These are phyloP conservation scores for Turdus rufiventris DNA, from an alignment of 2,113 vertebrate species.

Conservation along the genomic window DNA sequence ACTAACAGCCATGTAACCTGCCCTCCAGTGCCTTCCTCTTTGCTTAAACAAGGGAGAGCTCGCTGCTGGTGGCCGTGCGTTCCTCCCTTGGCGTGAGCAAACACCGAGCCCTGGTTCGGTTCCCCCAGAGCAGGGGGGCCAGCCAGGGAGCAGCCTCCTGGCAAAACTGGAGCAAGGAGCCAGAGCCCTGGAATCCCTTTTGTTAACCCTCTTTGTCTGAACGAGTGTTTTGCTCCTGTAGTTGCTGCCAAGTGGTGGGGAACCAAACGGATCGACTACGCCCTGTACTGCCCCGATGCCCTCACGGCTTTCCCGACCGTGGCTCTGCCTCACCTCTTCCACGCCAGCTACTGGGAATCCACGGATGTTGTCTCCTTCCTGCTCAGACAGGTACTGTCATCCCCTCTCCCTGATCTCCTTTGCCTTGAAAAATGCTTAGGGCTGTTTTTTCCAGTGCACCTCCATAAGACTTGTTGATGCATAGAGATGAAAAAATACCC, in stretches of 20 bases:
- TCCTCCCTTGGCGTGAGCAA: not conserved
- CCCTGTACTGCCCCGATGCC: slow-evolving; percentile 92
- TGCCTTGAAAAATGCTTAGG: not conserved
- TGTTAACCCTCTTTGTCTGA: not conserved
- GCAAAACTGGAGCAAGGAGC: not conserved
- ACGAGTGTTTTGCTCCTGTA: slow-evolving; percentile 10
- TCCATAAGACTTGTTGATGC: rapidly evolving
- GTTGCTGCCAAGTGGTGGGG: slow-evolving; percentile 96
- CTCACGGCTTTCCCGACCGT: slow-evolving; percentile 92
- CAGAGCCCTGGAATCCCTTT: not conserved
- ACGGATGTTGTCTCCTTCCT: slow-evolving; percentile 93
- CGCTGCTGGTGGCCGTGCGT: not conserved
- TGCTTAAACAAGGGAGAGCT: not conserved
- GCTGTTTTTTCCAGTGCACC: not conserved
- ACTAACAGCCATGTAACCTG: not conserved
- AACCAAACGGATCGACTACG: slow-evolving; percentile 92
- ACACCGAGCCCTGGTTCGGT: not conserved
- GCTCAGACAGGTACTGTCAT: slow-evolving; percentile 84
- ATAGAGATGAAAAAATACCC: not conserved
- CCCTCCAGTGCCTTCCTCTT: not conserved
- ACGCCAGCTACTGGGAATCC: slow-evolving; percentile 98
- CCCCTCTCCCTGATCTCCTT: not conserved
- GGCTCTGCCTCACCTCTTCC: slow-evolving; percentile 95
- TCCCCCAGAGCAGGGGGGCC: not conserved
- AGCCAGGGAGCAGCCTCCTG: not conserved